Conservation (phyloP, 2,113 vertebrate genomes). For the Podarcis cretensis region DNA sequence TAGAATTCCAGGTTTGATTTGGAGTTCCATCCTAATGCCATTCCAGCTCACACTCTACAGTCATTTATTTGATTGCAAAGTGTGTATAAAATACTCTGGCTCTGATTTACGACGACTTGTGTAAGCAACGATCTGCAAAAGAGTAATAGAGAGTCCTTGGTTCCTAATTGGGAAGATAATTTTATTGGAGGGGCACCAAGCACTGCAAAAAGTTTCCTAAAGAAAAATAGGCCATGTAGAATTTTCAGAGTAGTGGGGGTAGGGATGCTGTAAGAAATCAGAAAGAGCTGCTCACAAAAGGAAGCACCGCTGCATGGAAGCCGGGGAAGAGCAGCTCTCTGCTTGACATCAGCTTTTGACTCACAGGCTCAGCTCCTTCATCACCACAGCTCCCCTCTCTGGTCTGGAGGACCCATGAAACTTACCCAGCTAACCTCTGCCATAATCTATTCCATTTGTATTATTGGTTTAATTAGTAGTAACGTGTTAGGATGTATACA, state of each 20-base stretch:
- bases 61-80: conserved; percentile 7
- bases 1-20: not conserved
- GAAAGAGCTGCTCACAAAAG: not conserved
- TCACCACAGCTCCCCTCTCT: not conserved
- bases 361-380: not conserved
- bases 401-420: not conserved
- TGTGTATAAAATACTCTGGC: not conserved
- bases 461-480: not conserved
- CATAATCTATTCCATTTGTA: not conserved
- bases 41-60: not conserved
- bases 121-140: not conserved
- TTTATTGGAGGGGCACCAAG: not conserved
- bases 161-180: not conserved
- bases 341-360: too few species aligned
- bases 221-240: not conserved
- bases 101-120: not conserved
- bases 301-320: not conserved
- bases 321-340: not conserved
- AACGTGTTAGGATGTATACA: not conserved
- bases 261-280: not conserved
- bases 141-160: not conserved
- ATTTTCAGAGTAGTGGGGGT: not conserved
- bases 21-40: not conserved
- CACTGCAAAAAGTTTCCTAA: not conserved
- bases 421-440: not conserved